Conservation (phyloP, 2,888 invertebrate genomes). For the Cerceris ruficornis region DNA sequence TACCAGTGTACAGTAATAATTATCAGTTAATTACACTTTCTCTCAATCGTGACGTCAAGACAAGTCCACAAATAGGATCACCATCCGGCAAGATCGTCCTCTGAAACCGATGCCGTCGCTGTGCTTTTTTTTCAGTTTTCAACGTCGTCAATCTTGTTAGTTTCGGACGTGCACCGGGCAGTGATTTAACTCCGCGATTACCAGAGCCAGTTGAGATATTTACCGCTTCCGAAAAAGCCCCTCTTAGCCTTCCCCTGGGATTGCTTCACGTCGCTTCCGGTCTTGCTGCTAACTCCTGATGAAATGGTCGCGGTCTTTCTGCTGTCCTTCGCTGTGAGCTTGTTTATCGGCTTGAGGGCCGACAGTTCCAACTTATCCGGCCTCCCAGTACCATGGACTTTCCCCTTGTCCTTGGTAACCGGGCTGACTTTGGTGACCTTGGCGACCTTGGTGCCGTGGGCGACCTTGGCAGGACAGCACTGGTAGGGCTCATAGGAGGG, state of each 20-base stretch:
- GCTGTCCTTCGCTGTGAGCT: constrained; percentile 82
- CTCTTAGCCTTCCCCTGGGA: constrained; percentile 86
- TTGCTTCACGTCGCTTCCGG: constrained; percentile 71
- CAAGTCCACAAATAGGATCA: not conserved
- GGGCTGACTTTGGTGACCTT: constrained; percentile 89
- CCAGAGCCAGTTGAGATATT: constrained; percentile 86
- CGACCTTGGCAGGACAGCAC: constrained; percentile 94
- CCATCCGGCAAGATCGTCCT: not conserved
- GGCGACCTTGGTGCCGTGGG: constrained; percentile 90
- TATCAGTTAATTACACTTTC: no score
- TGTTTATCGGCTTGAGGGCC: constrained; percentile 80
- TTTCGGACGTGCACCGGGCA: constrained; percentile 42
- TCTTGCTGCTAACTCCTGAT: constrained; percentile 67
- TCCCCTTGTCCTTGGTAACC: constrained; percentile 67
- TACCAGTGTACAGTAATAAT: no score
- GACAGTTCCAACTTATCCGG: constrained; percentile 65
- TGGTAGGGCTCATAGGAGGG: constrained; percentile 94
- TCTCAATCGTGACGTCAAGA: no score
- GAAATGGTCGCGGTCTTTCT: constrained; percentile 74
- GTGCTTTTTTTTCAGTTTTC: not conserved
- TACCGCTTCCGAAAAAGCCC: constrained; percentile 93
- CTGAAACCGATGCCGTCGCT: not conserved
- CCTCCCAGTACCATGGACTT: constrained; percentile 55
- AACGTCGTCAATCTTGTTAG: not conserved
- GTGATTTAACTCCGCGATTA: constrained; percentile 81